Conservation (phyloP, 2,888 invertebrate genomes). For the Ditula angustiorana region DNA sequence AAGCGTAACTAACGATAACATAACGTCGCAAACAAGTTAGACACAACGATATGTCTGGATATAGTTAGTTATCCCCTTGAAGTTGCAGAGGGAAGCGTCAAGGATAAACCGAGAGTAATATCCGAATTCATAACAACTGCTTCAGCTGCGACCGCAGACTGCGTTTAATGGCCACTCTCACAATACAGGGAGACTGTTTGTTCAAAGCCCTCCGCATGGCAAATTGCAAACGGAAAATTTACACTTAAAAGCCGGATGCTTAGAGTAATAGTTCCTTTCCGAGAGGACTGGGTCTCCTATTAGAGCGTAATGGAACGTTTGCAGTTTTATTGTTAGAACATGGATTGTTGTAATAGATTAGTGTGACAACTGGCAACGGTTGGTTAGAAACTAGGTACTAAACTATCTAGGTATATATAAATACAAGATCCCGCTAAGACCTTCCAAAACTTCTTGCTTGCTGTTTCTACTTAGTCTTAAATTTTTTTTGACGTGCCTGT, state of each 20-base stretch:
- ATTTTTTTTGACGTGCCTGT: no score
- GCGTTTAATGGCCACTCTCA: constrained; percentile 58
- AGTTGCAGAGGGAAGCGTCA: constrained; percentile 9
- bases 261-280: constrained; percentile 79
- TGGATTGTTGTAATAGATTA: constrained; percentile 39
- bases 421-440: no score
- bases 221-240: constrained; percentile 84
- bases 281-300: constrained; percentile 60
- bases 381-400: not conserved
- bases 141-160: constrained; percentile 44
- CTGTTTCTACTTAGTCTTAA: no score
- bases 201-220: constrained; percentile 61
- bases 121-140: constrained; percentile 49
- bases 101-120: constrained; percentile 32
- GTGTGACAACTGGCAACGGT: not conserved
- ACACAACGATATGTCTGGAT: not conserved
- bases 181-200: constrained; percentile 52
- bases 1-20: constrained; percentile 21
- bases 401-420: no score
- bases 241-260: constrained; percentile 83
- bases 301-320: constrained; percentile 62
- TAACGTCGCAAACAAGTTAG: not conserved
- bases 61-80: constrained; percentile 9
- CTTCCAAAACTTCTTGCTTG: no score
- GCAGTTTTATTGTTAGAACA: constrained; percentile 60